Conservation (phyloP, 1,140 invertebrate genomes). For the Sinonovacula constricta region DNA sequence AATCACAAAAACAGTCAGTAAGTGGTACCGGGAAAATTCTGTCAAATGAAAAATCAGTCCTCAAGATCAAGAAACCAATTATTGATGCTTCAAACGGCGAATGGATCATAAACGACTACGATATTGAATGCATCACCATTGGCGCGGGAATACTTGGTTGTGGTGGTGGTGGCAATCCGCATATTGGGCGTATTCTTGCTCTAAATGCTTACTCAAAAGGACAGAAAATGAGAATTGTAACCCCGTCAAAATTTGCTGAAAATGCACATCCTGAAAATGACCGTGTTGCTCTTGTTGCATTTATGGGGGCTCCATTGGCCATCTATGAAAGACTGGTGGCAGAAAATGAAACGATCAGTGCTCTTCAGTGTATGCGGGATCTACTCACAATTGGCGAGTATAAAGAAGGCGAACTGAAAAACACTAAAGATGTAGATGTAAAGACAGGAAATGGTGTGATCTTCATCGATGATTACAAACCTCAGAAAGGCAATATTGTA, state of each 20-base stretch:
- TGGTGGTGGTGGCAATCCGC: slow-evolving; percentile 72
- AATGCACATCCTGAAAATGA: slow-evolving; percentile 58
- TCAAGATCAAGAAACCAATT: slow-evolving; percentile 37
- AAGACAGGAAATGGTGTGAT: slow-evolving; percentile 53
- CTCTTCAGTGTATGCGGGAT: slow-evolving; percentile 65
- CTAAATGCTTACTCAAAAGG: slow-evolving; percentile 59
- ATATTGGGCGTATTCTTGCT: slow-evolving; percentile 63
- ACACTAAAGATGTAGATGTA: slow-evolving; percentile 53
- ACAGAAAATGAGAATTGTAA: slow-evolving; percentile 65
- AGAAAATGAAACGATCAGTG: slow-evolving; percentile 57
- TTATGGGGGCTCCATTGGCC: slow-evolving; percentile 70
- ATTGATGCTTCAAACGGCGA: slow-evolving; percentile 62
- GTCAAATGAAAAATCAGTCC: not conserved
- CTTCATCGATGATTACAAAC: slow-evolving; percentile 66
- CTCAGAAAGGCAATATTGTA: not conserved
- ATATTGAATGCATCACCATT: slow-evolving; percentile 71
- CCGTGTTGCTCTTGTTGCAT: slow-evolving; percentile 56
- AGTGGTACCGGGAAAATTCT: slow-evolving; percentile 40
- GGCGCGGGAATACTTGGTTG: slow-evolving; percentile 73
- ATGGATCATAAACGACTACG: slow-evolving; percentile 69
- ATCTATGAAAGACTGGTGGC: slow-evolving; percentile 63
- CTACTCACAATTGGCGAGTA: slow-evolving; percentile 60
- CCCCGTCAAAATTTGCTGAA: slow-evolving; percentile 53
- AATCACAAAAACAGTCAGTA: slow-evolving; percentile 43
- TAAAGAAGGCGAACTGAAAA: slow-evolving; percentile 49